Percentiles rank a stretch among this genome's conserved stretches.
These are phyloP conservation scores for Bombus haemorrhoidalis DNA, from an alignment of 1,140 invertebrate species.

Conservation along the genomic window DNA sequence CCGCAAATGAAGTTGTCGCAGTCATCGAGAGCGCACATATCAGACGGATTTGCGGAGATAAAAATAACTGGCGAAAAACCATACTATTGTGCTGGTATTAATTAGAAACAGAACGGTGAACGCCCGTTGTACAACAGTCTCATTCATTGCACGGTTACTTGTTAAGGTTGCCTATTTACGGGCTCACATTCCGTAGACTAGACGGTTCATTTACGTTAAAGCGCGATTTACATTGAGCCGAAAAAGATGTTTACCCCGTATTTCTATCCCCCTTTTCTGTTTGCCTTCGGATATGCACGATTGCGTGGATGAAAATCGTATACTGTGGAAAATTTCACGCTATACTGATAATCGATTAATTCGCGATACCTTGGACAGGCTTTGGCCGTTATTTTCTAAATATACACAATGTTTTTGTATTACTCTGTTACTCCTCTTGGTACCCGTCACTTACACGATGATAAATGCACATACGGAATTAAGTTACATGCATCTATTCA, in stretches of 20 bases:
- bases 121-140: slow-evolving; percentile 43
- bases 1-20: background rate
- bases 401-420: slow-evolving; percentile 15
- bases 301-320: slow-evolving; percentile 55
- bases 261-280: slow-evolving; percentile 17
- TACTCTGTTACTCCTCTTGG: background rate
- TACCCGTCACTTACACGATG: slow-evolving; percentile 26
- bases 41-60: background rate
- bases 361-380: slow-evolving; percentile 13
- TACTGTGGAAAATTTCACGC: slow-evolving; percentile 50
- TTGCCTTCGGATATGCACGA: slow-evolving; percentile 18
- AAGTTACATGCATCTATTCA: slow-evolving; percentile 35
- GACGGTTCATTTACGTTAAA: background rate
- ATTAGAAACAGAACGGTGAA: slow-evolving; percentile 45
- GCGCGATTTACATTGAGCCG: background rate
- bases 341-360: slow-evolving; percentile 60
- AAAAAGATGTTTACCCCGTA: slow-evolving; percentile 30
- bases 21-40: background rate
- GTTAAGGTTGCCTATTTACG: slow-evolving; percentile 47
- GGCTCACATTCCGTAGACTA: background rate
- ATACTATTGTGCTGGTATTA: slow-evolving; percentile 29
- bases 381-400: slow-evolving; percentile 55
- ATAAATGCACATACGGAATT: slow-evolving; percentile 54
- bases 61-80: slow-evolving; percentile 39
- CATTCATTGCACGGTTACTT: slow-evolving; percentile 54